Evolutionary conservation across 2,113 vertebrate species (phyloP), one percentile per base, ranked within the genome.

Genomic region (Acanthochromis polyacanthus): DNA sequence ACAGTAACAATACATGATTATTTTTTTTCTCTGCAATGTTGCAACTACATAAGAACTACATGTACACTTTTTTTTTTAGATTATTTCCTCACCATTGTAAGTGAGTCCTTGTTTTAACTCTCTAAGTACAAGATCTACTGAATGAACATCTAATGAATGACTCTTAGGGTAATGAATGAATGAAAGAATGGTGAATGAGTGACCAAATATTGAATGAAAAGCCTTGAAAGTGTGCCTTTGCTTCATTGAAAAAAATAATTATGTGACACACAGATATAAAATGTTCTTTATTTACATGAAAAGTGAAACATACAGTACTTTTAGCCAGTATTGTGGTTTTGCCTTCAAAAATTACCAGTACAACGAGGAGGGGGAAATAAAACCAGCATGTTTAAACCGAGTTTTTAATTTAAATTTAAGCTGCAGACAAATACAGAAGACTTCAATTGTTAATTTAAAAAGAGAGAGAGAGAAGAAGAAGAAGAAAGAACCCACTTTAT

Each of bases 241-340:
- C 10, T 59, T 52, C 19, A 11, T 23, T 71, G 19, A 40, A 30
- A 68, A 11, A 48, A 76, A 75, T 25, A 70, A 40, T 14, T 3
- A 36, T 3, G 10, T 56, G 32, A 86, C 61, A 43, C 55, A 4
- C 0, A 45, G 28, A 85, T 96, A 96, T 88, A 98, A 97, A 97
- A 90, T 93, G 95, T 95, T 89, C 80, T 99, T 99, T 97, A 98
- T 97, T 98, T 92, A 95, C 95, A 97, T 95, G 95, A 96, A 96
- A 96, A 94, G 95, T 97, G 95, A 95, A 95, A 96, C 95, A 96
- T 94, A 95, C 71, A 83, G 77, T 85, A 82, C 95, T 94, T 92
- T 92, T 93, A 93, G 59, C 80, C 86, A 91, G 73, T 93, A 93
- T 95, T 95, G 94, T 93, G 92, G 94, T 91, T 94, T 94, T 75